Conservation (phyloP, 1,140 invertebrate genomes). For the Bombus turneri region DNA sequence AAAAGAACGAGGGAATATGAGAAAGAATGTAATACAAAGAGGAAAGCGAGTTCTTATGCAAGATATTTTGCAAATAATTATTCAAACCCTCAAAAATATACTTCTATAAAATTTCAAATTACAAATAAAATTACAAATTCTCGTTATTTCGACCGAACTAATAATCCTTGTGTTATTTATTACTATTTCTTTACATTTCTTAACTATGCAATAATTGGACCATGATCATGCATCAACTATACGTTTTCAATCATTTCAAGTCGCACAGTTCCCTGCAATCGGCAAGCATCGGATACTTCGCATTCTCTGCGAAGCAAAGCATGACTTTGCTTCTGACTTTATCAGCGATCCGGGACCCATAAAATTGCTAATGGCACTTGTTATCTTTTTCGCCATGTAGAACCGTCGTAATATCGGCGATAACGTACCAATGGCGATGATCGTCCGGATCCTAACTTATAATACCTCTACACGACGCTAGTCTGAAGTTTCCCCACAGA, state of each 20-base stretch:
- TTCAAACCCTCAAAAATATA: no score
- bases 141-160: no score
- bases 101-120: no score
- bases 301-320: background rate
- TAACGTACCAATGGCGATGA: slow-evolving; percentile 10
- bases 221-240: background rate
- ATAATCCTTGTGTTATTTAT: no score
- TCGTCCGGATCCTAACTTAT: background rate
- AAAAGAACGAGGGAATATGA: no score
- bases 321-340: slow-evolving; percentile 8
- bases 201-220: no score
- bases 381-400: slow-evolving; percentile 1
- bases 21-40: no score
- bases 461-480: background rate
- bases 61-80: no score
- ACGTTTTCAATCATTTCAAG: background rate
- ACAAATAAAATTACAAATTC: no score
- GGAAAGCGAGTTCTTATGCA: no score
- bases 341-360: slow-evolving; percentile 17
- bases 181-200: no score
- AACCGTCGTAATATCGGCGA: slow-evolving; percentile 7
- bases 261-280: background rate
- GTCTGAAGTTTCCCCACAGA: slow-evolving; percentile 21
- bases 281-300: background rate
- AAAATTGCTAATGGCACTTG: slow-evolving; percentile 14